Evolutionary conservation across 2,113 vertebrate genomes (phyloP).

Genomic region (Castor canadensis): DNA sequence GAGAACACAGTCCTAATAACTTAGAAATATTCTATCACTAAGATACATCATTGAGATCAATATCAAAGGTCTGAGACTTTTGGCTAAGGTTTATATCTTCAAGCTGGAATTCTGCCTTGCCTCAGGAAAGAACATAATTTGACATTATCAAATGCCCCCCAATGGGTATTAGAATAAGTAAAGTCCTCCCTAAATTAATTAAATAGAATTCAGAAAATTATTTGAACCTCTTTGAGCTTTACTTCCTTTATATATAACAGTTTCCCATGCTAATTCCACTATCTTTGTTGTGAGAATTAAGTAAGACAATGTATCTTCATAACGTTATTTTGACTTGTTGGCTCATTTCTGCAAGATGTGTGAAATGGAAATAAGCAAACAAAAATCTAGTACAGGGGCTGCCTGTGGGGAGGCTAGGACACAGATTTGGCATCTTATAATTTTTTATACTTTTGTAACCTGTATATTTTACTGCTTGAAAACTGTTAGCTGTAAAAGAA

Average conservation of each 20-base stretch:
- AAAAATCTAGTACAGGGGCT: not conserved
- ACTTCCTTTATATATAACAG: not conserved
- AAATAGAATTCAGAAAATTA: not conserved
- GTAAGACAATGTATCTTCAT: not conserved
- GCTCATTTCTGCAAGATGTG: not conserved
- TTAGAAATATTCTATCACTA: constrained; percentile 50
- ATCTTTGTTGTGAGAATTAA: not conserved
- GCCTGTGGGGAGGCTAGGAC: not conserved
- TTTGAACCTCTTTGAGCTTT: not conserved
- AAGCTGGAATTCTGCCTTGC: not conserved
- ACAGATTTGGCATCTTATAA: not conserved
- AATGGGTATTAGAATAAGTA: not conserved
- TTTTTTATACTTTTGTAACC: not conserved
- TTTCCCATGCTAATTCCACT: not conserved
- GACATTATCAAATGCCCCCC: not conserved
- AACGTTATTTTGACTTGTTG: not conserved
- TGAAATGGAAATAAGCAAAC: not conserved
- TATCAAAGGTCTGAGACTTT: not conserved
- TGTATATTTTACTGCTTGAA: not conserved
- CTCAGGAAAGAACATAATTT: not conserved
- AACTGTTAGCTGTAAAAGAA: not conserved
- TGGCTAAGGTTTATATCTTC: not conserved
- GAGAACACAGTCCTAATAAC: not conserved
- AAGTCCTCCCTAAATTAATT: not conserved
- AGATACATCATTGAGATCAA: not conserved